phyloP scores from a whole-genome alignment of 1,140 invertebrate species.

The Polypedilum vanderplanki region DNA sequence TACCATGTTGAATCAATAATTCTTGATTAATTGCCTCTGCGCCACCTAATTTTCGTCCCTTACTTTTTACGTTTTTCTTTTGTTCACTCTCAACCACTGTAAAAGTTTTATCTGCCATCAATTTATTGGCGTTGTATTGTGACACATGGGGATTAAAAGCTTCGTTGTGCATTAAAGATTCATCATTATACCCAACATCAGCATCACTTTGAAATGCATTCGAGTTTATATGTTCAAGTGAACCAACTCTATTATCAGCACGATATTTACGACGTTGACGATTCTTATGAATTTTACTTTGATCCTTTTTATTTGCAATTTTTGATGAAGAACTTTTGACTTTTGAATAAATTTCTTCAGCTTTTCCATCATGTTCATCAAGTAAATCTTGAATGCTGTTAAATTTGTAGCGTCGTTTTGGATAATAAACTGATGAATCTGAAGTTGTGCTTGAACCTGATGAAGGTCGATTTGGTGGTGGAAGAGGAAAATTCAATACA shows the following conservation, averaged over 20 bases:
- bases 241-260: conserved; percentile 42
- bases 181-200: conserved; percentile 30
- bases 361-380: conserved; percentile 36
- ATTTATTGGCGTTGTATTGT: conserved; percentile 43
- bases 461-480: conserved; percentile 37
- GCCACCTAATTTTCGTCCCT: conserved; percentile 29
- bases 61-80: conserved; percentile 3
- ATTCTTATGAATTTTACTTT: conserved; percentile 32
- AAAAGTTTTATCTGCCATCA: conserved; percentile 37
- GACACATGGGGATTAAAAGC: conserved; percentile 40
- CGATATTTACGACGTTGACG: conserved; percentile 37
- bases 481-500: conserved; percentile 33
- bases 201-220: conserved; percentile 20
- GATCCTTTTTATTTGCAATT: conserved; percentile 34
- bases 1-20: conserved; percentile 36
- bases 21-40: conserved; percentile 41
- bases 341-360: conserved; percentile 30
- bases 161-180: conserved; percentile 39
- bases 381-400: conserved; percentile 40
- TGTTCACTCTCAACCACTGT: conserved; percentile 33
- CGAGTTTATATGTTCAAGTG: conserved; percentile 34
- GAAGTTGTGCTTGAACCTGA: conserved; percentile 41
- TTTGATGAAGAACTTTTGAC: conserved; percentile 35
- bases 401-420: conserved; percentile 39
- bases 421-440: conserved; percentile 43